Conservation (phyloP, 2,888 invertebrate genomes). For the Odontothrips loti region DNA sequence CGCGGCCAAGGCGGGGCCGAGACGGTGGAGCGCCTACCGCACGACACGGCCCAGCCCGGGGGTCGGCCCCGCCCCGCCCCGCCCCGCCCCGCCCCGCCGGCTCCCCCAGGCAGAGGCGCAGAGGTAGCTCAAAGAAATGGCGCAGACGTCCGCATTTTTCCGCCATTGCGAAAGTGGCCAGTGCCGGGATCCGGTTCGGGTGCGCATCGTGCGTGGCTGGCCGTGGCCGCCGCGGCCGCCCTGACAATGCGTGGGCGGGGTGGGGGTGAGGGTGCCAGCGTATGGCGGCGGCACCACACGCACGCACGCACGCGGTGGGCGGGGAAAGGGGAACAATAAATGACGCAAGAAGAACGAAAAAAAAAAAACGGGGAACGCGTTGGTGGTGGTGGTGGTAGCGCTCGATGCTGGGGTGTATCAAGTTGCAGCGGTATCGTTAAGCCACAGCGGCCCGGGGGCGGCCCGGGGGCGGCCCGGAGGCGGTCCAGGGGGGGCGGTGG, state of each 20-base stretch:
- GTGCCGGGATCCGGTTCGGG: neutral
- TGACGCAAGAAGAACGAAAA: neutral
- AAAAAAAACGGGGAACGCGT: neutral
- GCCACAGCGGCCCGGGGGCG: neutral
- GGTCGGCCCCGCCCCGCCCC: neutral
- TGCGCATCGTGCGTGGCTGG: neutral
- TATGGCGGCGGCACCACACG: neutral
- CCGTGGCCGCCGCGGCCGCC: neutral
- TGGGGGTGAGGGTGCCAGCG: neutral
- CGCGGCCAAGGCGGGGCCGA: no score
- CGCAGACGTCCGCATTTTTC: neutral
- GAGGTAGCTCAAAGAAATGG: neutral
- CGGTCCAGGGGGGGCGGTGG: neutral
- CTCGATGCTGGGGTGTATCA: neutral
- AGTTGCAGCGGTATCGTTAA: neutral
- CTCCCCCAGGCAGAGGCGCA: no score
- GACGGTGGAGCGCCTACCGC: neutral
- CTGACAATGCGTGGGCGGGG: neutral
- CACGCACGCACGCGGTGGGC: constrained; percentile 15
- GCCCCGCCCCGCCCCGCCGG: no score
- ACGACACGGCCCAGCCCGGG: neutral
- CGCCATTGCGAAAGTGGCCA: neutral
- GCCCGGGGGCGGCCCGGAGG: neutral
- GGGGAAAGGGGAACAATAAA: neutral
- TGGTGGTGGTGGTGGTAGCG: neutral